phyloP scores from a whole-genome alignment of 1,140 invertebrate genomes.

The Pseudachorutes palmiensis region DNA sequence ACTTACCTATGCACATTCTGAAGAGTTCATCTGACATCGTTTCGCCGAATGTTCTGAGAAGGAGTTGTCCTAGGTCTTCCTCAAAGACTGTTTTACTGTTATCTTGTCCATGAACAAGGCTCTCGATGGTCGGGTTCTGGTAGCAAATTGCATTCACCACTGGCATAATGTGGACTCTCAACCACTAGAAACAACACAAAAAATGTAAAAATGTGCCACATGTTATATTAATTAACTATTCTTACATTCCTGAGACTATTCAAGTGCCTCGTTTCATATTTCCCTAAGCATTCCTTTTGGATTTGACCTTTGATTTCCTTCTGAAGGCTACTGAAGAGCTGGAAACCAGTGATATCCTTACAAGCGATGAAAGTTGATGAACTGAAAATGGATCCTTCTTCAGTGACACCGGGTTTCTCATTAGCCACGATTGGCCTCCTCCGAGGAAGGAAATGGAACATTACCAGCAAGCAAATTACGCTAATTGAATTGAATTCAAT shows the following conservation, averaged over 20 bases:
- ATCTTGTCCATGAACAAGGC: background rate
- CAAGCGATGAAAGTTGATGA: background rate
- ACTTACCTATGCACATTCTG: background rate
- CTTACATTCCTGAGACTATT: background rate
- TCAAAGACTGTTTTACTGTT: background rate
- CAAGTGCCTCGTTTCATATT: background rate
- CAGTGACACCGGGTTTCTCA: background rate
- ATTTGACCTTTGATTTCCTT: background rate
- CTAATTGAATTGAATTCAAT: background rate
- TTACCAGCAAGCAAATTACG: background rate
- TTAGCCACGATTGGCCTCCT: background rate
- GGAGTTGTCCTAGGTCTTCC: background rate
- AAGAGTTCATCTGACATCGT: background rate
- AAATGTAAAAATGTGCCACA: background rate
- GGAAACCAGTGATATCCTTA: background rate
- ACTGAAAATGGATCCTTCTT: background rate
- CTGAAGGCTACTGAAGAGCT: background rate
- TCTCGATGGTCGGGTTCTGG: background rate
- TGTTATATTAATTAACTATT: background rate
- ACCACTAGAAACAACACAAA: background rate
- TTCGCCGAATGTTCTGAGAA: background rate
- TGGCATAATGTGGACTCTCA: background rate
- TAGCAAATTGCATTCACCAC: background rate
- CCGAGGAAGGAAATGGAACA: conserved; percentile 4
- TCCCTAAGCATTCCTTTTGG: background rate